Evolutionary conservation across 2,888 invertebrate species (phyloP).

Genomic region (Nebria brevicollis): DNA sequence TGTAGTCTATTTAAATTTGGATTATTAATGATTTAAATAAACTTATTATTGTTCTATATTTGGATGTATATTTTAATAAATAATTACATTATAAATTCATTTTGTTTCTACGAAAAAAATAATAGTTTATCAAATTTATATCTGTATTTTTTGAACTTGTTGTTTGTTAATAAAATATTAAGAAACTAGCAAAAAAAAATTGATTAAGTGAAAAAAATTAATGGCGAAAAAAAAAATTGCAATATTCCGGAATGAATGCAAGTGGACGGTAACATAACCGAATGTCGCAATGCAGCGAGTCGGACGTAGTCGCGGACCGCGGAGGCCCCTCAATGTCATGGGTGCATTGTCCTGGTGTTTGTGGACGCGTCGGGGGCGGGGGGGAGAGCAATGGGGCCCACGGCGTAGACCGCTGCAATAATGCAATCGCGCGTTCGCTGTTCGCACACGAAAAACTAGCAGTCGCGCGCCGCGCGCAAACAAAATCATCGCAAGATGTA

Average conservation of each 20-base stretch:
- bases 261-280: conserved; percentile 10
- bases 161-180: too few species aligned
- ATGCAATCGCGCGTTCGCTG: neutral
- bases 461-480: neutral
- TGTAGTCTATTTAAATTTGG: neutral
- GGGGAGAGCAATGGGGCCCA: neutral
- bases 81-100: too few species aligned
- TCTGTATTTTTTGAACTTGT: too few species aligned
- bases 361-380: neutral
- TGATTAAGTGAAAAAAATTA: neutral
- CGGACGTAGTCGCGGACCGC: conserved; percentile 3
- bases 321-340: conserved; percentile 43
- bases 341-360: conserved; percentile 39
- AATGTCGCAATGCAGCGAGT: conserved; percentile 36
- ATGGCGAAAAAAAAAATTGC: neutral
- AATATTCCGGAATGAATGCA: conserved; percentile 12
- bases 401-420: conserved; percentile 4
- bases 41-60: neutral
- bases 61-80: neutral
- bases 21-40: neutral
- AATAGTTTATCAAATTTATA: too few species aligned
- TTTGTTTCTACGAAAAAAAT: too few species aligned
- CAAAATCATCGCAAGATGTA: neutral
- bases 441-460: neutral
- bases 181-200: neutral